These are phyloP conservation scores for Parelbella ahira DNA, from an alignment of 2,888 invertebrate genomes.

Conservation along the genomic window DNA sequence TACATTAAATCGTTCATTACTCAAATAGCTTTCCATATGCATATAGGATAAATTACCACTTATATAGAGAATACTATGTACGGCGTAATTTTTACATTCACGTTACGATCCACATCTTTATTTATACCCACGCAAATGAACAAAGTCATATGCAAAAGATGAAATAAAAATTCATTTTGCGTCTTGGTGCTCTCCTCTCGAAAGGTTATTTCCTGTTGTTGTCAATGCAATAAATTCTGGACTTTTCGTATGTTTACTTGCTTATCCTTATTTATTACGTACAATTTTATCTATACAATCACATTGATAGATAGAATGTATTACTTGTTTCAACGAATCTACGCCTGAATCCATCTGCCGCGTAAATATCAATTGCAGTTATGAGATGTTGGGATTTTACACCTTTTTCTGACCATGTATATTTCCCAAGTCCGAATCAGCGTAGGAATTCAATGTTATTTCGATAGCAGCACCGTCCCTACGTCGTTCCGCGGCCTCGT, in stretches of 20 bases:
- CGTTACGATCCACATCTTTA: too few species aligned
- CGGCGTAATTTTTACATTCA: neutral
- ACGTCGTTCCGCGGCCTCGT: conserved; percentile 20
- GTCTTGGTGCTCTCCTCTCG: conserved; percentile 1
- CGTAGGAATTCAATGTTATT: conserved; percentile 14
- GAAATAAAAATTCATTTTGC: neutral
- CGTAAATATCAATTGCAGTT: too few species aligned
- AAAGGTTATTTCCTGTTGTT: conserved; percentile 8
- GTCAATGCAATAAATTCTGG: conserved; percentile 2
- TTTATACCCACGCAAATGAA: too few species aligned
- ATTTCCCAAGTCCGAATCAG: too few species aligned
- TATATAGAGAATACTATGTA: neutral
- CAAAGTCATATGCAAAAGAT: neutral
- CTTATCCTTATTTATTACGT: too few species aligned
- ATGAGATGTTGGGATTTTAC: too few species aligned
- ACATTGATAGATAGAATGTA: too few species aligned
- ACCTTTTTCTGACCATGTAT: too few species aligned
- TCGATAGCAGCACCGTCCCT: conserved; percentile 2
- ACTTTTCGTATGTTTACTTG: conserved; percentile 8
- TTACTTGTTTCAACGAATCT: too few species aligned
- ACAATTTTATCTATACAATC: too few species aligned
- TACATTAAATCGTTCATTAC: conserved; percentile 6
- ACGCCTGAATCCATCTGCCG: too few species aligned
- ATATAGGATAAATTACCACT: neutral
- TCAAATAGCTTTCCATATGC: conserved; percentile 8